Evolutionary conservation across 2,888 invertebrate species (phyloP).

Genomic region (Luperina testacea): DNA sequence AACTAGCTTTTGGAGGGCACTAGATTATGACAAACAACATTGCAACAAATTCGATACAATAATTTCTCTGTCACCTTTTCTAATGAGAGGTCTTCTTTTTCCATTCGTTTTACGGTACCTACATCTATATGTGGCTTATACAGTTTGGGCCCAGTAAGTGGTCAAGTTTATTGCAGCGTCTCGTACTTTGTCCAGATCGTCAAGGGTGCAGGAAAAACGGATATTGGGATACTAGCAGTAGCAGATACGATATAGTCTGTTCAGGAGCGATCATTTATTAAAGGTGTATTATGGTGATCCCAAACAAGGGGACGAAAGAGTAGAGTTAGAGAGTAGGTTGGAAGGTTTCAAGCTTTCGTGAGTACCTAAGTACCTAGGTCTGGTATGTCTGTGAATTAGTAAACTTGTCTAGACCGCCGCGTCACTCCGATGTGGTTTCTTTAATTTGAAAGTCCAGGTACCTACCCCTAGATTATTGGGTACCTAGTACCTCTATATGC

Average conservation of each 20-base stretch:
- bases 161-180: not conserved
- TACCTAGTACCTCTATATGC: not conserved
- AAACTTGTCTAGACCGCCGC: constrained; percentile 16
- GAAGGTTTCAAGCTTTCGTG: not conserved
- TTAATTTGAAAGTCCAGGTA: constrained; percentile 1
- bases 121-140: not conserved
- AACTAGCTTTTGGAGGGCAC: too few relatives aligned
- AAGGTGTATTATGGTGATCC: not conserved
- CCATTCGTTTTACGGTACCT: not conserved
- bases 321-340: not conserved
- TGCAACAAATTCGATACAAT: not conserved
- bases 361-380: not conserved
- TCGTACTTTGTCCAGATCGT: not conserved
- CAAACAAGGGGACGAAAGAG: too few relatives aligned
- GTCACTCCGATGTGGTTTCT: constrained; percentile 23
- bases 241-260: not conserved
- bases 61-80: not conserved
- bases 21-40: not conserved
- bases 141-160: not conserved
- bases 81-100: not conserved
- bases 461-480: too few relatives aligned
- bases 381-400: constrained; percentile 3
- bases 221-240: too few relatives aligned
- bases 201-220: not conserved
- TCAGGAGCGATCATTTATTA: not conserved